Percentiles rank a stretch among this genome's conserved stretches.
phyloP scores from a whole-genome alignment of 2,888 invertebrate genomes.

The Helleia helle region DNA sequence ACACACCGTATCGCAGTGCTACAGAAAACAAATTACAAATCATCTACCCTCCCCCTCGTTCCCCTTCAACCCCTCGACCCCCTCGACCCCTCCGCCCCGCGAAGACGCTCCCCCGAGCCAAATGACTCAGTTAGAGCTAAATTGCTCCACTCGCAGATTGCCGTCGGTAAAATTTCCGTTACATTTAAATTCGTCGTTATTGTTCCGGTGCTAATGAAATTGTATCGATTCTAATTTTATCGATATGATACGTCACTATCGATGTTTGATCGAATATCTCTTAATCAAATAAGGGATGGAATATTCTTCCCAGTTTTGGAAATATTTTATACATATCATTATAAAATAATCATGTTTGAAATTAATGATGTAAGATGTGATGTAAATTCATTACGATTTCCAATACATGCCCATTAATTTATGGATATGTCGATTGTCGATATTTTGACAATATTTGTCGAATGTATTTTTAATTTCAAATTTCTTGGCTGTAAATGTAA shows the following conservation, averaged over 20 bases:
- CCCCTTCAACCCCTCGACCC: slow-evolving; percentile 35
- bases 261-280: slow-evolving; percentile 26
- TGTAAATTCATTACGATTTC: too few relatives aligned
- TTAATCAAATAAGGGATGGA: slow-evolving; percentile 11
- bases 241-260: too few relatives aligned
- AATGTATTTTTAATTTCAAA: too few relatives aligned
- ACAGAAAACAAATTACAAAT: slow-evolving; percentile 73
- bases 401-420: too few relatives aligned
- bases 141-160: slow-evolving; percentile 56
- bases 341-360: too few relatives aligned
- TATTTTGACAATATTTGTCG: too few relatives aligned
- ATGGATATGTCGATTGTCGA: too few relatives aligned
- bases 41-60: slow-evolving; percentile 52
- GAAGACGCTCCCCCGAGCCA: slow-evolving; percentile 47
- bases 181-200: slow-evolving; percentile 54
- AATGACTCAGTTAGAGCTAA: slow-evolving; percentile 69
- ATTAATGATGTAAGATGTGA: too few relatives aligned
- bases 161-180: slow-evolving; percentile 64
- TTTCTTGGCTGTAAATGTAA: too few relatives aligned
- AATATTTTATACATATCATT: not conserved
- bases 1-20: slow-evolving; percentile 30
- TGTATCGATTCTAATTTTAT: slow-evolving; percentile 51
- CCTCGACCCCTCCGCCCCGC: slow-evolving; percentile 39
- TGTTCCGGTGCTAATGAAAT: slow-evolving; percentile 44
- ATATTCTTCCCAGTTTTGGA: not conserved